Evolutionary conservation across 1,140 invertebrate genomes (phyloP).

Genomic region (Tetragonula clypearis): DNA sequence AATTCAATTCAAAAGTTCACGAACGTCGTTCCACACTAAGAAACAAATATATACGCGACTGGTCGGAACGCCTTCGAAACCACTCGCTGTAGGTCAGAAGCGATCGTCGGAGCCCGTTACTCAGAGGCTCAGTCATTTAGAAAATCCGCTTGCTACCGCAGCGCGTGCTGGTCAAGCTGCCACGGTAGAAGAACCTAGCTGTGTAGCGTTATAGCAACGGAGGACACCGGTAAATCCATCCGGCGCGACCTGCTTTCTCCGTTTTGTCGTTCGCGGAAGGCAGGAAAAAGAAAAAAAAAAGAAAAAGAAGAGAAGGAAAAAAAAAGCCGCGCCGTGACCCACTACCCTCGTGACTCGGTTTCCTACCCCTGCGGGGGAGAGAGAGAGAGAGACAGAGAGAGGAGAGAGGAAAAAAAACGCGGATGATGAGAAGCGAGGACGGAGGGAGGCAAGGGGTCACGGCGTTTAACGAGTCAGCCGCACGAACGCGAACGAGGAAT

Average conservation of each 20-base stretch:
- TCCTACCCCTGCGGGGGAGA: constrained; percentile 62
- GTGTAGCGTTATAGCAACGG: no score
- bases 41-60: neutral
- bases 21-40: neutral
- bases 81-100: neutral
- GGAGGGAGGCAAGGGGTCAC: constrained; percentile 26
- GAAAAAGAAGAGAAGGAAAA: neutral
- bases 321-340: constrained; percentile 66
- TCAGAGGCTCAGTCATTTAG: neutral
- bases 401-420: constrained; percentile 36
- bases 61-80: no score
- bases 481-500: constrained; percentile 67
- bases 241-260: constrained; percentile 70
- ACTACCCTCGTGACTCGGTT: constrained; percentile 78
- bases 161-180: constrained; percentile 13
- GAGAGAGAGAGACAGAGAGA: no score
- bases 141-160: constrained; percentile 30
- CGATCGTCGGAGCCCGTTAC: constrained; percentile 5
- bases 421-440: constrained; percentile 32
- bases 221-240: constrained; percentile 53
- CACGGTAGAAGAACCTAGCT: neutral
- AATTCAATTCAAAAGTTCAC: neutral
- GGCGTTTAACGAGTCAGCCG: constrained; percentile 64
- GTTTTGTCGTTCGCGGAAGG: constrained; percentile 11
- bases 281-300: neutral